These are phyloP conservation scores for Watsonalla binaria DNA, from an alignment of 2,888 invertebrate species.

Conservation along the genomic window DNA sequence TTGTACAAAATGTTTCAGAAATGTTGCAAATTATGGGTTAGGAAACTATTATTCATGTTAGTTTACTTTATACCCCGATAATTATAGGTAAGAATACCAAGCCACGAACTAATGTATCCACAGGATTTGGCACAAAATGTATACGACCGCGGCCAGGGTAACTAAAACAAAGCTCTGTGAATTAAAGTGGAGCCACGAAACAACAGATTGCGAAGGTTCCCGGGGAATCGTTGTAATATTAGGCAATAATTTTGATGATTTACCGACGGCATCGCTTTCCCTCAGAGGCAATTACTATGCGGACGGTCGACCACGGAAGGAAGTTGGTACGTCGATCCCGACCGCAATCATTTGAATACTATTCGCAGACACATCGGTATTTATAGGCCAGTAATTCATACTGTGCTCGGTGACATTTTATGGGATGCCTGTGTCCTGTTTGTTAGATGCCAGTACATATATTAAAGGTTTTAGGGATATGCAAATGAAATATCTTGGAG, in stretches of 20 bases:
- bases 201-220: conserved; percentile 60
- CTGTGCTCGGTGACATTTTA: conserved; percentile 61
- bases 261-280: conserved; percentile 58
- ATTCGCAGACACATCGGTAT: conserved; percentile 60
- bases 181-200: conserved; percentile 53
- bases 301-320: conserved; percentile 67
- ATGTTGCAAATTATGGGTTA: background rate
- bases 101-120: conserved; percentile 34
- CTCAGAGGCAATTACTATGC: conserved; percentile 69
- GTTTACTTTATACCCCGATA: background rate
- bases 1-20: background rate
- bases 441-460: conserved; percentile 36
- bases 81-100: conserved; percentile 8
- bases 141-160: conserved; percentile 28
- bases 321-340: conserved; percentile 68
- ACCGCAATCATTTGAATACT: conserved; percentile 74
- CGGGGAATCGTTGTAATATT: conserved; percentile 60
- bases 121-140: conserved; percentile 45
- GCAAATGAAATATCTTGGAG: conserved; percentile 43
- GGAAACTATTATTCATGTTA: background rate
- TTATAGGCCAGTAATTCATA: conserved; percentile 69
- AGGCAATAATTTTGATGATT: conserved; percentile 77
- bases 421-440: conserved; percentile 51
- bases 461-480: conserved; percentile 42
- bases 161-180: conserved; percentile 57